Percentiles rank a stretch among this genome's conserved stretches.
phyloP scores from a whole-genome alignment of 2,888 invertebrate genomes.

The Corbicula japonica region DNA sequence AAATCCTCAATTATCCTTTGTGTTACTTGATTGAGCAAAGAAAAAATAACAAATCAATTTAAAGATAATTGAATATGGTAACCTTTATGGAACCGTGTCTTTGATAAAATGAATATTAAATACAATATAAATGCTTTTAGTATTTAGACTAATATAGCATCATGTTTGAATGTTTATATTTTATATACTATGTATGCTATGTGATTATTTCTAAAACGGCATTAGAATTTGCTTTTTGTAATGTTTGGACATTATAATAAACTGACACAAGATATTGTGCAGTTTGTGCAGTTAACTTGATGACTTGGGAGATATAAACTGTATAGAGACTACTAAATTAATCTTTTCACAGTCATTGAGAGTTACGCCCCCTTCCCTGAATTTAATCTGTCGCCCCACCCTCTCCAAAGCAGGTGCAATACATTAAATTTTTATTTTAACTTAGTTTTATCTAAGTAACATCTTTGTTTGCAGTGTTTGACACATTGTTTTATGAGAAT shows the following conservation, averaged over 20 bases:
- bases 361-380: neutral
- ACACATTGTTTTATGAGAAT: slow-evolving; percentile 48
- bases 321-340: too few species aligned
- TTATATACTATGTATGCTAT: too few species aligned
- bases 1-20: too few species aligned
- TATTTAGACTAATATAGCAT: too few species aligned
- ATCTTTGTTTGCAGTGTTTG: slow-evolving; percentile 56
- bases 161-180: slow-evolving; percentile 19
- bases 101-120: too few species aligned
- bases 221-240: too few species aligned
- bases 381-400: neutral
- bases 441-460: slow-evolving; percentile 28
- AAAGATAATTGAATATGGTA: too few species aligned
- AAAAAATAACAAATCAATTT: too few species aligned
- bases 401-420: slow-evolving; percentile 30
- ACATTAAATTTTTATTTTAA: slow-evolving; percentile 22
- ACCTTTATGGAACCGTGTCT: too few species aligned
- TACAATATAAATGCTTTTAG: neutral
- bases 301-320: slow-evolving; percentile 6
- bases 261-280: slow-evolving; percentile 2
- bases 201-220: too few species aligned
- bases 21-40: too few species aligned
- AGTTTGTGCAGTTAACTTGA: neutral
- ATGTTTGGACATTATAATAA: too few species aligned
- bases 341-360: slow-evolving; percentile 1